phyloP scores from a whole-genome alignment of 2,888 invertebrate species.

The Standfussiana lucernea region DNA sequence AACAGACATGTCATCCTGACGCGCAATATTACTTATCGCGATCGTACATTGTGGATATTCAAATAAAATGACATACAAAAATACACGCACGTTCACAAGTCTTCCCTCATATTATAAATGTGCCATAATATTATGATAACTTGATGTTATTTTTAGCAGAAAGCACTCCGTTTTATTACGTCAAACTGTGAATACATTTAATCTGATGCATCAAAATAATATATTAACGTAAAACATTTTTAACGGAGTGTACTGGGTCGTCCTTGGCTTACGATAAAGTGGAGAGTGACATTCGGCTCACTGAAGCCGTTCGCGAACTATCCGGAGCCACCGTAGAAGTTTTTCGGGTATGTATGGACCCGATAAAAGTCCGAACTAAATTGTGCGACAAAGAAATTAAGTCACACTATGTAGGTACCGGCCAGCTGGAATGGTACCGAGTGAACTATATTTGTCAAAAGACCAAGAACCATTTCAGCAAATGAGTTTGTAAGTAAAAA shows the following conservation, averaged over 20 bases:
- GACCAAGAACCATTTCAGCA: neutral
- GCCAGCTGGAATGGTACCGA: neutral
- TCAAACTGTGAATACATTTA: constrained; percentile 43
- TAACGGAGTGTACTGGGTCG: constrained; percentile 8
- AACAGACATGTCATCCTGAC: constrained; percentile 41
- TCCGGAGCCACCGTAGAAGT: neutral
- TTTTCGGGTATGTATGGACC: neutral
- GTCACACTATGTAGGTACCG: neutral
- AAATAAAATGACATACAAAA: constrained; percentile 44
- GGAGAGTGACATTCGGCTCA: constrained; percentile 3
- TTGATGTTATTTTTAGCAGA: constrained; percentile 56
- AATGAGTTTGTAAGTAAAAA: constrained; percentile 10
- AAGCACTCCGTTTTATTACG: constrained; percentile 59
- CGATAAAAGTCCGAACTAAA: constrained; percentile 5
- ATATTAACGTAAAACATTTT: constrained; percentile 26
- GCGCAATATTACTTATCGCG: constrained; percentile 47
- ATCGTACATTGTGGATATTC: constrained; percentile 39
- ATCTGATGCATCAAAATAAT: constrained; percentile 35
- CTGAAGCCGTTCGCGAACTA: constrained; percentile 20
- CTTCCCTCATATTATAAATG: constrained; percentile 43
- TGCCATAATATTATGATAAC: constrained; percentile 63
- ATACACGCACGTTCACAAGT: constrained; percentile 30
- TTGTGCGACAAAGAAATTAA: constrained; percentile 15
- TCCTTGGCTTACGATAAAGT: constrained; percentile 15
- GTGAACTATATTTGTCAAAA: neutral